Evolutionary conservation across 2,888 invertebrate species (phyloP).

Genomic region (Aplocera efformata): DNA sequence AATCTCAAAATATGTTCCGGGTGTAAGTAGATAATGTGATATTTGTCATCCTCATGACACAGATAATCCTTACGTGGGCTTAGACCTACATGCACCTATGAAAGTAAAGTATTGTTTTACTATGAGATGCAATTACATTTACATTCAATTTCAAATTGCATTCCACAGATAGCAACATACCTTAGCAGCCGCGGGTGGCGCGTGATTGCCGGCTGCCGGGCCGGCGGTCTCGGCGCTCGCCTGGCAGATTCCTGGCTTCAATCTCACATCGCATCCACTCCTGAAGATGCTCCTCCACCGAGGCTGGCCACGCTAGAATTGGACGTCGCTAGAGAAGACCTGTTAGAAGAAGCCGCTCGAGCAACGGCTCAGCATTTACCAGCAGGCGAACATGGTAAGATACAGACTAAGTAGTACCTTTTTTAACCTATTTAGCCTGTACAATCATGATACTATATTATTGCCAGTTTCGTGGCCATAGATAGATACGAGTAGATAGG

Average conservation of each 20-base stretch:
- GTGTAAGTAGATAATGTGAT: too few species aligned
- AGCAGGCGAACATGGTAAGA: slow-evolving; percentile 88
- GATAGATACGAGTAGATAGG: too few species aligned
- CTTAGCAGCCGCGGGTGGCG: slow-evolving; percentile 86
- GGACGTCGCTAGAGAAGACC: slow-evolving; percentile 90
- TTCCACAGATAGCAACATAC: slow-evolving; percentile 82
- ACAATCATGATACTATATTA: too few species aligned
- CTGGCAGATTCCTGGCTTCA: slow-evolving; percentile 82
- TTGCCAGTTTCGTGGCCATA: too few species aligned
- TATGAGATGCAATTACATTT: too few species aligned
- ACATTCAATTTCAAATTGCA: not conserved
- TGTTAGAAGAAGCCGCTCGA: slow-evolving; percentile 88
- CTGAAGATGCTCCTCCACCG: slow-evolving; percentile 66
- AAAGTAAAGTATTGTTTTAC: too few species aligned
- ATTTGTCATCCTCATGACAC: too few species aligned
- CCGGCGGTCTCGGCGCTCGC: slow-evolving; percentile 81
- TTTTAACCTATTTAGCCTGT: too few species aligned
- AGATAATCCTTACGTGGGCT: too few species aligned
- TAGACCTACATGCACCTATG: too few species aligned
- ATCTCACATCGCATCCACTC: slow-evolving; percentile 73
- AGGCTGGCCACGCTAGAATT: slow-evolving; percentile 86
- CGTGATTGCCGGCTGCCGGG: slow-evolving; percentile 87
- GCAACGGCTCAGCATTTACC: slow-evolving; percentile 89
- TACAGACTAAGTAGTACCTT: too few species aligned
- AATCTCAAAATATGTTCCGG: too few species aligned